Percentiles rank a stretch among this genome's conserved stretches.
Conservation (phyloP, 2,113 vertebrate species). For the Hymenochirus boettgeri region DNA sequence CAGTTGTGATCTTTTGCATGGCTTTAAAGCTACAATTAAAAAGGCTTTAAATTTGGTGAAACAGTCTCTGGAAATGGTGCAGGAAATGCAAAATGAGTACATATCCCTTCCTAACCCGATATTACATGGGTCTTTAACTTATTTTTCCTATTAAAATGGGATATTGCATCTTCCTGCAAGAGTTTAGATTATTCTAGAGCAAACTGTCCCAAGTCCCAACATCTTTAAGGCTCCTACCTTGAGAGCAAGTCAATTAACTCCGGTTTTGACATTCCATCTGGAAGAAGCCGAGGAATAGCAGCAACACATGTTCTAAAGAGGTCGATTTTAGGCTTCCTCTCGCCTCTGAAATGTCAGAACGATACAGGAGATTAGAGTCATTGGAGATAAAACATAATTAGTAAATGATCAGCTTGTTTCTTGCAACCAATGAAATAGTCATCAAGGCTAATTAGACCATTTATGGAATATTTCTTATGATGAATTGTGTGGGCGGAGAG, state of each 20-base stretch:
- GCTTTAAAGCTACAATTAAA: no score
- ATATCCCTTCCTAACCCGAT: no score
- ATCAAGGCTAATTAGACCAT: conserved; percentile 9
- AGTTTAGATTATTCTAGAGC: not conserved
- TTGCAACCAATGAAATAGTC: conserved; percentile 10
- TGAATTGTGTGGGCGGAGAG: not conserved
- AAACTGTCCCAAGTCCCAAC: not conserved
- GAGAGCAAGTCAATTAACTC: conserved; percentile 93
- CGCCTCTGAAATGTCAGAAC: conserved; percentile 71
- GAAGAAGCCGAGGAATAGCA: conserved; percentile 91
- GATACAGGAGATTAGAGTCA: conserved; percentile 38
- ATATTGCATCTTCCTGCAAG: no score
- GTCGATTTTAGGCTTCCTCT: conserved; percentile 97
- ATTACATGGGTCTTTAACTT: no score
- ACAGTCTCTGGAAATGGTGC: no score
- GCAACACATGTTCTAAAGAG: conserved; percentile 95
- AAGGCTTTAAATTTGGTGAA: no score
- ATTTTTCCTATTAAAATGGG: no score
- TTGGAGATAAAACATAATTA: conserved; percentile 7
- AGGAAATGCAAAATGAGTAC: no score
- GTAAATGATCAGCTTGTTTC: conserved; percentile 16
- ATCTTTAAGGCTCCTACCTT: conserved; percentile 62
- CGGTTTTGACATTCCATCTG: conserved; percentile 95
- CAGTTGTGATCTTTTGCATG: no score
- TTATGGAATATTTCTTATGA: conserved; percentile 15